Evolutionary conservation across 2,113 vertebrate genomes (phyloP), one percentile per base, ranked within the genome.

Genomic region (Haemorhous mexicanus): DNA sequence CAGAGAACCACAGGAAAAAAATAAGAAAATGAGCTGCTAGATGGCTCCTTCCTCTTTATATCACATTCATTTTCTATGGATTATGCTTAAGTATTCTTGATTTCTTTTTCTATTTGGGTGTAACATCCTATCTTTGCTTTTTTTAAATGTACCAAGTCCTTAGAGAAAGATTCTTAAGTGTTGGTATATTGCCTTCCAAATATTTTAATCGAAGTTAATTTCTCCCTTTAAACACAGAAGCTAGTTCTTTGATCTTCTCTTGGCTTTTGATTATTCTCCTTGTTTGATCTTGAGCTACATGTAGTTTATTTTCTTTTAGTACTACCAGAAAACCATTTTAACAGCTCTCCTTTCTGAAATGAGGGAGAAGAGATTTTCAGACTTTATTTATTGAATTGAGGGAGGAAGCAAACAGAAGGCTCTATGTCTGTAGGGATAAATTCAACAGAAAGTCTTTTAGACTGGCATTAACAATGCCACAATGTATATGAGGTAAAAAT

Each of bases 241-340:
- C 13, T 74, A 32, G 41, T 74, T 86, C 43, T 96, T 97, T 94
- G 86, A 92, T 95, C 50, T 88, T 88, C 56, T 88, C 44, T 92
- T 55, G 32, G 5, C 41, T 78, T 53, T 91, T 84, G 43, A 75
- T 89, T 89, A 81, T 70, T 86, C 26, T 66, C 26, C n/a, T 53
- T 56, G 80, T 89, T 92, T 94, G 91, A 87, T 89, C 73, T 49
- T 84, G 11, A 89, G 37, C 47, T 72, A 47, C n/a, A 24, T 53
- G 56, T 41, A 43, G 35, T 43, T 87, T 87, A 13, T 63, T 91
- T 93, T 62, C 70, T 67, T 49, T 18, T 47, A 55, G 17, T 61
- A 23, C 56, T 88, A 74, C 23, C 27, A 78, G 50, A 70, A 94
- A 86, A 56, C 32, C 35, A 26, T 88, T 88, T 75, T 88, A 43